These are phyloP conservation scores for Pituophis catenifer DNA, from an alignment of 2,113 vertebrate species.

Conservation along the genomic window DNA sequence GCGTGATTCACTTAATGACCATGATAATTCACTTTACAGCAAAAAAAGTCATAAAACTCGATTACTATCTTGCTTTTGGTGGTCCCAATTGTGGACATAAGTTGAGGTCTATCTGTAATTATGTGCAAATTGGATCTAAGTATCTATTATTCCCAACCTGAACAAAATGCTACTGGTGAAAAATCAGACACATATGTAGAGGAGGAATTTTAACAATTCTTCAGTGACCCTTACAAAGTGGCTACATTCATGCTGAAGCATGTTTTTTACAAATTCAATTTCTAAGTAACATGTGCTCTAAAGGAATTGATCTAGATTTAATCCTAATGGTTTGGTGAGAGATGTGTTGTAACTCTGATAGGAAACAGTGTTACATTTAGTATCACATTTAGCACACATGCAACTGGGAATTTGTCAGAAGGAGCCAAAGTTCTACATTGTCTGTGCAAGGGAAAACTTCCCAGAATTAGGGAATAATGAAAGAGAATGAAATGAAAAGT, in stretches of 20 bases:
- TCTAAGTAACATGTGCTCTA: neutral
- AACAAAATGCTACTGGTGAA: neutral
- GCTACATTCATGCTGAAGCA: neutral
- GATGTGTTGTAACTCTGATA: neutral
- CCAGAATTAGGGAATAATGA: neutral
- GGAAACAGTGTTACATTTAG: neutral
- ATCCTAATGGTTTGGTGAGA: neutral
- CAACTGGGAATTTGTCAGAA: neutral
- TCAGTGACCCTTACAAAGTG: neutral
- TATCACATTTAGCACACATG: neutral
- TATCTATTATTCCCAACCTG: neutral
- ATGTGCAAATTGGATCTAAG: neutral
- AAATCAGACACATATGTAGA: neutral
- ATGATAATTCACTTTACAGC: no score
- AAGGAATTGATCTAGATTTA: neutral
- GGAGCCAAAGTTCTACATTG: neutral
- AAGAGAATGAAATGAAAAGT: neutral
- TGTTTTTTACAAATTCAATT: neutral
- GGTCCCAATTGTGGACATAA: neutral
- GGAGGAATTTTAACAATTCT: neutral
- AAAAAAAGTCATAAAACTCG: neutral
- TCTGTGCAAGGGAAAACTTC: neutral
- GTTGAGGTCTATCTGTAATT: neutral
- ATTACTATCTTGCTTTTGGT: neutral
- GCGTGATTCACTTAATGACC: neutral